These are phyloP conservation scores for Leiothrix lutea DNA, from an alignment of 2,113 vertebrate genomes.

Conservation along the genomic window DNA sequence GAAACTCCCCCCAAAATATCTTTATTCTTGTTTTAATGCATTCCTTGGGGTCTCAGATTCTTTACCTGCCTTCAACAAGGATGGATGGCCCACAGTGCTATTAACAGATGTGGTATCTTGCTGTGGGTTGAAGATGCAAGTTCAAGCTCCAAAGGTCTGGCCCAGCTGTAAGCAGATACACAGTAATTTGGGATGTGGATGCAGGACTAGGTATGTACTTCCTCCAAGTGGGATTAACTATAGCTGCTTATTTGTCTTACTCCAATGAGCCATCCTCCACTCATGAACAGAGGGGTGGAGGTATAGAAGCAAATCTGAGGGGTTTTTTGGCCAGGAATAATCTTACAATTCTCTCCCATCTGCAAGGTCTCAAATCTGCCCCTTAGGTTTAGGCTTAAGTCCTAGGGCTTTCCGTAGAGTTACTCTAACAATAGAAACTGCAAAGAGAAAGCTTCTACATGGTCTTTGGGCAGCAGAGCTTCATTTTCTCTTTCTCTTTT, in stretches of 20 bases:
- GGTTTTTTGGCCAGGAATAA: rapidly evolving
- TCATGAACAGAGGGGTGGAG: background rate
- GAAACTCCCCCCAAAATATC: background rate
- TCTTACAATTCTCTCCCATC: background rate
- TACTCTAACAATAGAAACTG: background rate
- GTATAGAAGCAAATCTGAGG: background rate
- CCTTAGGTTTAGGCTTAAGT: background rate
- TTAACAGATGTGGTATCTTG: background rate
- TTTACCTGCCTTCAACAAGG: background rate
- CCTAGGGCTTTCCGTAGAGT: background rate
- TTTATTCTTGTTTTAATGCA: background rate
- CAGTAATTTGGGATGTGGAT: background rate
- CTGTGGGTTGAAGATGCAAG: background rate
- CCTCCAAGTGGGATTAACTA: background rate
- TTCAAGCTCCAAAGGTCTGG: background rate
- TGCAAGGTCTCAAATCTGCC: background rate
- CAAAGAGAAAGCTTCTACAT: background rate
- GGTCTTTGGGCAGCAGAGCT: background rate
- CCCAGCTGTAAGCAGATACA: background rate
- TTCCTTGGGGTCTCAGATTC: background rate
- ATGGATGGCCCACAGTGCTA: background rate
- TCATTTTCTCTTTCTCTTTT: background rate
- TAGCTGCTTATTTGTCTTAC: background rate
- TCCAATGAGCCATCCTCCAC: background rate
- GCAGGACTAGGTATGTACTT: background rate